Base-by-base conservation (phyloP, 2,797 vertebrate genomes). In the Pterois miles region DNA sequence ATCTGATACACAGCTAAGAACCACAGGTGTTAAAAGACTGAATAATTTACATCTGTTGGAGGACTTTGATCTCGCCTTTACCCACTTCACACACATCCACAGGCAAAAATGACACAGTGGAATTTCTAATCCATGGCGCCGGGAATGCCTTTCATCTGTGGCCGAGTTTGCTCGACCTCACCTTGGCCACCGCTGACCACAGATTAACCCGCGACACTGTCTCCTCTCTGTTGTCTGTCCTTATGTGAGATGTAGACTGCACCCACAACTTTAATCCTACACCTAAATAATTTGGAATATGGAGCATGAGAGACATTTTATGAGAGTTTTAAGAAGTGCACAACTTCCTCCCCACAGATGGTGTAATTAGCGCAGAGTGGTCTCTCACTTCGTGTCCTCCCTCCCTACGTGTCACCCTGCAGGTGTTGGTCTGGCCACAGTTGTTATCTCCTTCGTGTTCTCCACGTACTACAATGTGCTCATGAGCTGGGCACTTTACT, bases 401-500 rank as follows among this genome's bases (percentile, higher is more conserved):
- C 27, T 33, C 29, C 70, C n/a, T 76, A 9, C 1, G 5, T 93
- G 72, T 89, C 65, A 67, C 69, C 84, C 58, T 63, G 65, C 92
- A 96, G 95, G 95, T 91, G 94, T 95, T 22, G 95, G 95, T 23
- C 73, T 96, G 62, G 94, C 94, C 65, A 95, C 94, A 25, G 92
- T 95, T 34, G 91, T 95, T 53, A 94, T 96, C 74, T 94, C 94
- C 69, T 94, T 89, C 22, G 76, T 96, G 62, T 93, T 93, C 58
- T 92, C 87, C 81, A 95, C 94, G 1, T 96, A 95, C 91, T 93
- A 95, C 91, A 96, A 95, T 59, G 93, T 95, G 67, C 87, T 95
- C 74, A 92, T 96, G 75, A 85, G 88, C 83, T 96, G 95, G 95
- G 85, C 94, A 11, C 88, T 96, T 33, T 95, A 83, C 81, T 96